Evolutionary conservation across 2,113 vertebrate genomes (phyloP), one percentile per base, ranked within the genome.

Genomic region (Etheostoma cragini): DNA sequence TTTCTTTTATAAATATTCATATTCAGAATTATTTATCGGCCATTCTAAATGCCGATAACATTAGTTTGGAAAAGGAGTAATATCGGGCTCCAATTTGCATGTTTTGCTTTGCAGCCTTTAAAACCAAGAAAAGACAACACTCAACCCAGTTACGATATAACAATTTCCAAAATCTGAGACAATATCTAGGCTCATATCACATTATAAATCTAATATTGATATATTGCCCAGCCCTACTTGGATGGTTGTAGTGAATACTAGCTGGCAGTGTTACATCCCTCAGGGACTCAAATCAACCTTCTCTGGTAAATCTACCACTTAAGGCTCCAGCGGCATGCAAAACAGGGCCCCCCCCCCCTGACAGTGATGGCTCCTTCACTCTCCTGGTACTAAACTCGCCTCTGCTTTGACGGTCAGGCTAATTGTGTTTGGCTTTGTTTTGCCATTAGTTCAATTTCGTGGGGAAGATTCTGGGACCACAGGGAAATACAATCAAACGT

Each of bases 401-500:
- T 46, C 33, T n/a, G 58, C 69, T 54, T 21, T 71, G 61, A 81
- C 24, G 80, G 82, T 75, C 53, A 21, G 63, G 12, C 72, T 83
- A 21, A 74, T 88, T 87, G 78, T 69, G 11, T 35, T 46, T 38
- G 74, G 46, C 50, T 63, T 78, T 93, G 58, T 66, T 87, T 81
- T 74, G 65, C 64, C 72, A 35, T 84, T 90, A 99, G 98, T 99
- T 99, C 91, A 99, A 99, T 89, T 99, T 99, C 63, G 98, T 99
- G 85, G 98, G 98, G 47, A 99, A 99, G 93, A 99, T 99, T 91
- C 94, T 99, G 91, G 98, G 98, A 90, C 98, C 98, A 75, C 98
- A 99, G 95, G 98, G 98, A 68, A 99, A 99, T 91, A 99, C 98
- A 69, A 98, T 99, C 89, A 99, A 99, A 84, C 96, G 98, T 74